Base-by-base conservation (phyloP, 1,140 invertebrate genomes). In the Ridgeia piscesae region DNA sequence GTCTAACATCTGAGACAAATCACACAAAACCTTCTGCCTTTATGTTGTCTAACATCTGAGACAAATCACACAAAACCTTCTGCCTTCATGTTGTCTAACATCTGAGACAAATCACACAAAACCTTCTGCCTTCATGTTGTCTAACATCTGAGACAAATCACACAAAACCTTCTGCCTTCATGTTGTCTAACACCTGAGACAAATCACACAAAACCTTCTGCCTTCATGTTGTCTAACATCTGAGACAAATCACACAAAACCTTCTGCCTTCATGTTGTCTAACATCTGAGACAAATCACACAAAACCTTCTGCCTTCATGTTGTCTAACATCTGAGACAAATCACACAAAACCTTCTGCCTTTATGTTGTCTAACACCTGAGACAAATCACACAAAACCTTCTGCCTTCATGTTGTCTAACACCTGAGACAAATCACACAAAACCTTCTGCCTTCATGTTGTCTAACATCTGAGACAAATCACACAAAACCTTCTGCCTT, bases 161-260 rank as follows among this genome's bases (percentile, higher is more conserved):
- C n/a, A n/a, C n/a, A n/a, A n/a, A n/a, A n/a, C n/a, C n/a, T 94
- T 96, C 96, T 93, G 96, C 96, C 92, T 95, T 94, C 27, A 96
- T 94, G 89, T 94, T 95, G 91, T 95, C 94, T 93, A 96, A 95
- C 31, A 95, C 95, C 96, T 96, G 93, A 48, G 94, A 92, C 33
- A 35, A 92, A 92, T n/a, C n/a, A n/a, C n/a, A n/a, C n/a, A n/a
- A n/a, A n/a, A n/a, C n/a, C n/a, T 94, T 96, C 96, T 93, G 96
- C 96, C 92, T 95, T 94, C 27, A 96, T 94, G 89, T 94, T 95
- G 91, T 95, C 94, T 93, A 96, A 95, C 31, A 95, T 95, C 96
- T 96, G 93, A 48, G 94, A 92, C 33, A 35, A 92, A 92, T n/a
- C n/a, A n/a, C n/a, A n/a, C n/a, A n/a, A n/a, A n/a, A n/a, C n/a